phyloP scores from a whole-genome alignment of 2,113 vertebrate species.

The Chaenocephalus aceratus region DNA sequence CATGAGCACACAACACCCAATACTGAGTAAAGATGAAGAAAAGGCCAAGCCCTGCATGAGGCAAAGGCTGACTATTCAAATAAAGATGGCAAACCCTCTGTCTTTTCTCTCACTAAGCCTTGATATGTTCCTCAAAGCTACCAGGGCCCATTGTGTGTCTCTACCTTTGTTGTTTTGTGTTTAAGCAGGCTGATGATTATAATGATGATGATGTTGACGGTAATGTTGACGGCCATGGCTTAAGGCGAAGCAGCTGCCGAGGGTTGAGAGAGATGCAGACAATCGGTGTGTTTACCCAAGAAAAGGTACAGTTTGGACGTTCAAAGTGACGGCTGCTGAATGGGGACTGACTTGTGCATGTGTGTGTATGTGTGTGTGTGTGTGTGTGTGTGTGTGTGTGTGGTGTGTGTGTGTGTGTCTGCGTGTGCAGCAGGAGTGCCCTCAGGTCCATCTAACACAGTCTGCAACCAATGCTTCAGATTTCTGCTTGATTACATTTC shows the following conservation, averaged over 20 bases:
- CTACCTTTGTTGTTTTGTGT: constrained; percentile 77
- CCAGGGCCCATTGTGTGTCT: constrained; percentile 69
- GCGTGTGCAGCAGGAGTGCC: constrained; percentile 14
- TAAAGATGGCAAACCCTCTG: constrained; percentile 64
- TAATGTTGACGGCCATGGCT: constrained; percentile 68
- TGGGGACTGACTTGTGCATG: constrained; percentile 36
- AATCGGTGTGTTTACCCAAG: constrained; percentile 79
- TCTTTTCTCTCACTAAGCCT: constrained; percentile 78
- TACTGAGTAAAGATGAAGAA: constrained; percentile 83
- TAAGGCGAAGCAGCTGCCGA: constrained; percentile 82
- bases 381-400: constrained; percentile 18
- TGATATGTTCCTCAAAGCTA: constrained; percentile 79
- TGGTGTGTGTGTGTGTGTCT: constrained; percentile 20
- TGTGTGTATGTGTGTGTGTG: constrained; percentile 23
- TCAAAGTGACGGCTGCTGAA: constrained; percentile 73
- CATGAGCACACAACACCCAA: constrained; percentile 82
- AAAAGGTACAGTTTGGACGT: constrained; percentile 72
- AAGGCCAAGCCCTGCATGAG: constrained; percentile 68
- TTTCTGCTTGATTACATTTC: constrained; percentile 9
- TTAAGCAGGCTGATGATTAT: constrained; percentile 75
- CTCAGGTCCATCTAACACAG: constrained; percentile 37
- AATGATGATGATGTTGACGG: constrained; percentile 70
- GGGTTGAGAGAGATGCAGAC: constrained; percentile 71
- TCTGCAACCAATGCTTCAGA: constrained; percentile 40
- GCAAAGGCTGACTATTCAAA: constrained; percentile 73